Conservation (phyloP, 2,113 vertebrate species). For the Echinops telfairi region DNA sequence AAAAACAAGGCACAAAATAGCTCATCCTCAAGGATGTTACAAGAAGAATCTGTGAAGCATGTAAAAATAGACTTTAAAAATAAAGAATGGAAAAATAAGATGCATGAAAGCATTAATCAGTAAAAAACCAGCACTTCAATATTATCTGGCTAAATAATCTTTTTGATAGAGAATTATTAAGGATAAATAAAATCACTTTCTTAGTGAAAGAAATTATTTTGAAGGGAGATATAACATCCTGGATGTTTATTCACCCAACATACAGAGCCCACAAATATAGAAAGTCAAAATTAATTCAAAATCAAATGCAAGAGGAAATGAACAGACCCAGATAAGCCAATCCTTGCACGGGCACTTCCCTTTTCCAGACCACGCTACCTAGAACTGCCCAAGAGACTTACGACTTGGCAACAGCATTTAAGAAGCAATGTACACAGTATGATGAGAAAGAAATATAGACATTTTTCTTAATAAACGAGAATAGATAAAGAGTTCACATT, state of each 20-base stretch:
- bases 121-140: neutral
- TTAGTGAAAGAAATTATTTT: neutral
- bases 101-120: neutral
- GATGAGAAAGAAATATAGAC: neutral
- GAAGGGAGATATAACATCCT: neutral
- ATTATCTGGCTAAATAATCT: neutral
- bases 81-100: conserved; percentile 2
- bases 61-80: neutral
- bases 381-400: neutral
- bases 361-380: neutral
- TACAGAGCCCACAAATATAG: neutral
- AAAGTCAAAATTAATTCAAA: neutral
- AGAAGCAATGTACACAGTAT: neutral
- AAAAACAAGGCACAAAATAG: neutral
- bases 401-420: neutral
- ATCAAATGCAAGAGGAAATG: neutral
- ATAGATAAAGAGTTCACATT: neutral
- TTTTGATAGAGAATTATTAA: neutral
- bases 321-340: neutral
- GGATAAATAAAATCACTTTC: neutral
- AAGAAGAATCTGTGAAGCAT: neutral
- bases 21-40: neutral
- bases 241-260: neutral
- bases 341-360: neutral
- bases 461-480: neutral